Evolutionary conservation across 92 coral and sea anemone genomes (phyloP), one percentile per base, ranked within the genome.

Genomic region (Paragorgia papillata): DNA sequence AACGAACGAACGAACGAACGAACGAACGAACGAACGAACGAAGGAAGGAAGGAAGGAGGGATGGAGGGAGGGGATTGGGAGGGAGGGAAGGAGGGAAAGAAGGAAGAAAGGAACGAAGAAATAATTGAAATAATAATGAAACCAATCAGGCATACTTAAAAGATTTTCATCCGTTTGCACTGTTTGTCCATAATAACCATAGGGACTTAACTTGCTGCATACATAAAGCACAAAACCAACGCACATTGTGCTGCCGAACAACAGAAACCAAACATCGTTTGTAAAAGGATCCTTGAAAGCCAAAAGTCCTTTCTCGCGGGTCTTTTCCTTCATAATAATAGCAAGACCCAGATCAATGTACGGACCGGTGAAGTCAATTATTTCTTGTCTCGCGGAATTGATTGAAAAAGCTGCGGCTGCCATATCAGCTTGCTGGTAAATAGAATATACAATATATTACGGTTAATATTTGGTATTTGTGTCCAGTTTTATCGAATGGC

Each of bases 201-300:
- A 90, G 0, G 97, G 97, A 53, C 97, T 92, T 32, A 92, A 82
- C 2, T 92, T 92, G 66, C 97, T 90, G 80, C 88, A 90, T 18
- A 90, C 69, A 89, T 91, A 85, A 48, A 92, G 56, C 20, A 92
- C 35, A 30, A 88, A 74, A 6, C 92, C 96, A 0, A 92, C 89
- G 20, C 82, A 63, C 43, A 88, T 68, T 49, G 89, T 80, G 13
- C 89, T 83, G 0, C 84, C 55, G 15, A 85, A 90, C 17, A 86
- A 87, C 51, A 83, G 69, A 7, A 92, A 32, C 96, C 97, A 90
- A 37, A 92, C 48, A 29, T 86, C 85, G 12, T 56, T 51, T 12
- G 88, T 79, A 39, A 92, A 92, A 0, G 97, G 97, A 14, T 87
- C 79, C 35, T 90, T 83, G 80, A 90, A 87, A 3, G 80, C 56